Conservation (phyloP, 2,888 invertebrate species). For the Hypena proboscidalis region DNA sequence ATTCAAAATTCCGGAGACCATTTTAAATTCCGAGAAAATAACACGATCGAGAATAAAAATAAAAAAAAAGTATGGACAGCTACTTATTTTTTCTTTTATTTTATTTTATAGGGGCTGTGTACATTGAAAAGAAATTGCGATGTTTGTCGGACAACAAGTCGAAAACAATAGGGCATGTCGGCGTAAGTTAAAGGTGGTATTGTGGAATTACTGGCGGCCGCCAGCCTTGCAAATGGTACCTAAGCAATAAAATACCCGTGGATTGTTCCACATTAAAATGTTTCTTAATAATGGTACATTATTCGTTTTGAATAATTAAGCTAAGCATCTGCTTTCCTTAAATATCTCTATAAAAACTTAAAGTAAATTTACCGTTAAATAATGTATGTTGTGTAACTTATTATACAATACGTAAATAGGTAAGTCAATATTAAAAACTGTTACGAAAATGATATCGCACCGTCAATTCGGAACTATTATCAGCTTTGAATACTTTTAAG, state of each 20-base stretch:
- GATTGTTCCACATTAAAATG: constrained; percentile 10
- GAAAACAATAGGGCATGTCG: constrained; percentile 55
- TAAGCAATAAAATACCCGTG: constrained; percentile 27
- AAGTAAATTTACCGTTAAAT: no score
- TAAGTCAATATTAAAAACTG: background rate
- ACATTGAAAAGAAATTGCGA: constrained; percentile 57
- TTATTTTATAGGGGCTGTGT: constrained; percentile 48
- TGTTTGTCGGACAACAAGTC: constrained; percentile 57
- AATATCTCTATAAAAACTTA: no score
- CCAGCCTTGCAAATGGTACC: constrained; percentile 32
- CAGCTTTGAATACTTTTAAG: constrained; percentile 6
- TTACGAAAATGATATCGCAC: background rate
- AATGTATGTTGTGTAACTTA: no score
- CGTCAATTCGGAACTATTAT: background rate
- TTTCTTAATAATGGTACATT: no score
- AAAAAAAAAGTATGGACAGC: constrained; percentile 37
- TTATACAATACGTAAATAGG: background rate
- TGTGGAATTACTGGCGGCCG: constrained; percentile 44
- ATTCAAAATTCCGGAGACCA: constrained; percentile 8
- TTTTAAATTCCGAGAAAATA: constrained; percentile 33
- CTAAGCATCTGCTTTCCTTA: no score
- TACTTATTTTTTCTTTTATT: constrained; percentile 20
- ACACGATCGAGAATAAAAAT: constrained; percentile 16
- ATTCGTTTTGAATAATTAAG: no score
- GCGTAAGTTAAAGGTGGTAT: constrained; percentile 47